These are phyloP conservation scores for Leptothorax acervorum DNA, from an alignment of 2,888 invertebrate genomes.

Conservation along the genomic window DNA sequence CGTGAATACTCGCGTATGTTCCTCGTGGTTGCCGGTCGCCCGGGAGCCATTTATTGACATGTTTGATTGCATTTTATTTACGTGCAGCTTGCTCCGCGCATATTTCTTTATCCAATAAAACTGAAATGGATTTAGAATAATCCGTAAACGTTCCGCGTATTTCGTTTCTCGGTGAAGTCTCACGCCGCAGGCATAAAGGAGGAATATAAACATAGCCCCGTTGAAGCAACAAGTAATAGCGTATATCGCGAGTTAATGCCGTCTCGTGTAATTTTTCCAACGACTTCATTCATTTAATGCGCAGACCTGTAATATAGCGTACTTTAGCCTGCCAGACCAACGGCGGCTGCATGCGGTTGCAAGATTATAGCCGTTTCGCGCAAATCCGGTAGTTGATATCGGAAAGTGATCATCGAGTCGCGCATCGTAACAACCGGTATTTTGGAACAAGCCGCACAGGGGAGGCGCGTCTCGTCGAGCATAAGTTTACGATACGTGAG, in stretches of 20 bases:
- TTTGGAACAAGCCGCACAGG: conserved; percentile 39
- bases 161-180: background rate
- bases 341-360: background rate
- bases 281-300: conserved; percentile 38
- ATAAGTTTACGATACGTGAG: conserved; percentile 51
- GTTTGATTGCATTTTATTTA: conserved; percentile 17
- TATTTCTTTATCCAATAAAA: background rate
- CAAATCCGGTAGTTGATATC: conserved; percentile 50
- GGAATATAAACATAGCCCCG: conserved; percentile 22
- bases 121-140: background rate
- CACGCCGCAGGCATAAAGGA: background rate
- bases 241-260: conserved; percentile 33
- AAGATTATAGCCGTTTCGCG: conserved; percentile 47
- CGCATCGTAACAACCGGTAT: conserved; percentile 53
- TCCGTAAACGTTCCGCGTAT: background rate
- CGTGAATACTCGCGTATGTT: conserved; percentile 32
- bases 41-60: conserved; percentile 46
- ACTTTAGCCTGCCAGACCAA: background rate
- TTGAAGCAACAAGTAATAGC: conserved; percentile 54
- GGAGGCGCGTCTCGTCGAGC: conserved; percentile 18
- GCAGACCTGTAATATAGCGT: conserved; percentile 14
- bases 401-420: conserved; percentile 28
- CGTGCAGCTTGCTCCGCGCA: background rate
- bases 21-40: conserved; percentile 34
- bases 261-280: conserved; percentile 40